Percentiles rank a stretch among this genome's conserved stretches.
These are phyloP conservation scores for Chironomus tentans DNA, from an alignment of 2,888 invertebrate species.

Conservation along the genomic window DNA sequence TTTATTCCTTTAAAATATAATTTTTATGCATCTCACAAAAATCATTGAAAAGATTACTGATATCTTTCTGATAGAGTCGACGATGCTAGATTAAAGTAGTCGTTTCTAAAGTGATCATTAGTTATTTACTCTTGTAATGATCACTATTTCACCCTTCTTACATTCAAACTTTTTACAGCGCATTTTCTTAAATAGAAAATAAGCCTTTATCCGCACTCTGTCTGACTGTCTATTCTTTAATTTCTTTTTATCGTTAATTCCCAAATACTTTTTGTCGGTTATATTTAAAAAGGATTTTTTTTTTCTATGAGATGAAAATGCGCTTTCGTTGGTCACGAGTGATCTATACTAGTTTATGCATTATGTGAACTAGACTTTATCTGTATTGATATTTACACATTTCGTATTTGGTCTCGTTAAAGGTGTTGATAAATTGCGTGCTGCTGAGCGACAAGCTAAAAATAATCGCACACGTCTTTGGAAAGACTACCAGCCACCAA, in stretches of 20 bases:
- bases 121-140: conserved; percentile 6
- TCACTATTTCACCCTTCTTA: conserved; percentile 42
- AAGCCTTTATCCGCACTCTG: too few species aligned
- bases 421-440: conserved; percentile 72
- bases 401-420: not conserved
- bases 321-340: too few species aligned
- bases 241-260: too few species aligned
- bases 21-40: conserved; percentile 4
- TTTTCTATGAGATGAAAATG: not conserved
- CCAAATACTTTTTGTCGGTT: too few species aligned
- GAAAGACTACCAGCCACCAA: conserved; percentile 78
- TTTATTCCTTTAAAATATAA: too few species aligned
- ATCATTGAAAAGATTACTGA: not conserved
- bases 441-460: conserved; percentile 81
- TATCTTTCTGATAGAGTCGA: not conserved
- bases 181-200: too few species aligned
- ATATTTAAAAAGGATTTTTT: not conserved
- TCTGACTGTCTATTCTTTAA: too few species aligned
- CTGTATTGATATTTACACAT: not conserved
- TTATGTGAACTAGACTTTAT: not conserved
- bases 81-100: conserved; percentile 29
- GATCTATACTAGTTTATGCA: too few species aligned
- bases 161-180: conserved; percentile 29
- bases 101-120: conserved; percentile 37
- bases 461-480: conserved; percentile 79